These are phyloP conservation scores for Micropoecilia bifurca DNA, from an alignment of 2,797 vertebrate genomes.

Conservation along the genomic window DNA sequence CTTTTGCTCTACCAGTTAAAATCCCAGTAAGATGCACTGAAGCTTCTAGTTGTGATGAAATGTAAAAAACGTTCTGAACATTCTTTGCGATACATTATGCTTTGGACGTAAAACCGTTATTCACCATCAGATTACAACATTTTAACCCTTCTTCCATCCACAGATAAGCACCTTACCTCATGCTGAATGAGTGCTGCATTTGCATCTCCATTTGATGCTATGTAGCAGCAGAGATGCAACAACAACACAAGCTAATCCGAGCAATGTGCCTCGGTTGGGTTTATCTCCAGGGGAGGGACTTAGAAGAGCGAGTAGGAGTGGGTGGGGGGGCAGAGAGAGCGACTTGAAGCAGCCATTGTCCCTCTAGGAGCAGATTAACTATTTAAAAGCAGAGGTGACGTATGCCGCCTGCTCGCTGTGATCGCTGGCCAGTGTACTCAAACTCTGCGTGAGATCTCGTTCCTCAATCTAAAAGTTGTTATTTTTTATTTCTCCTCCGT, in stretches of 20 bases:
- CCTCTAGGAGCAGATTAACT: constrained; percentile 76
- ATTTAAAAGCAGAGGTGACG: constrained; percentile 81
- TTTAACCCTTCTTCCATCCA: constrained; percentile 6
- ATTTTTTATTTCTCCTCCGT: constrained; percentile 16
- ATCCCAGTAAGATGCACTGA: not conserved
- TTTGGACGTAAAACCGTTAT: constrained; percentile 3
- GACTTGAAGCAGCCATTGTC: constrained; percentile 75
- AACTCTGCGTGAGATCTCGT: constrained; percentile 40
- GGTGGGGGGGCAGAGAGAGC: constrained; percentile 22
- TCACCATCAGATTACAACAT: constrained; percentile 18
- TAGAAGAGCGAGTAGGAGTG: constrained; percentile 33
- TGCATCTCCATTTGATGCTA: constrained; percentile 44
- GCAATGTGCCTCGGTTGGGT: constrained; percentile 68
- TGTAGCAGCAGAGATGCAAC: constrained; percentile 56
- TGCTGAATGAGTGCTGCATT: constrained; percentile 39
- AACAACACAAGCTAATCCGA: constrained; percentile 73
- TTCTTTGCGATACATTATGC: not conserved
- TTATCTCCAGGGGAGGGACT: constrained; percentile 71
- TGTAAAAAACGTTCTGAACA: not conserved
- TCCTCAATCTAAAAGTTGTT: constrained; percentile 40
- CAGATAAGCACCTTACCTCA: constrained; percentile 34
- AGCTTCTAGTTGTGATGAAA: not conserved
- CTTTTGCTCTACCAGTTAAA: not conserved
- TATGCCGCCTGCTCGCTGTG: constrained; percentile 41
- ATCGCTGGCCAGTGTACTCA: constrained; percentile 33